Evolutionary conservation across 2,888 invertebrate species (phyloP), one percentile per base, ranked within the genome.

Genomic region (Steinernema carpocapsae): DNA sequence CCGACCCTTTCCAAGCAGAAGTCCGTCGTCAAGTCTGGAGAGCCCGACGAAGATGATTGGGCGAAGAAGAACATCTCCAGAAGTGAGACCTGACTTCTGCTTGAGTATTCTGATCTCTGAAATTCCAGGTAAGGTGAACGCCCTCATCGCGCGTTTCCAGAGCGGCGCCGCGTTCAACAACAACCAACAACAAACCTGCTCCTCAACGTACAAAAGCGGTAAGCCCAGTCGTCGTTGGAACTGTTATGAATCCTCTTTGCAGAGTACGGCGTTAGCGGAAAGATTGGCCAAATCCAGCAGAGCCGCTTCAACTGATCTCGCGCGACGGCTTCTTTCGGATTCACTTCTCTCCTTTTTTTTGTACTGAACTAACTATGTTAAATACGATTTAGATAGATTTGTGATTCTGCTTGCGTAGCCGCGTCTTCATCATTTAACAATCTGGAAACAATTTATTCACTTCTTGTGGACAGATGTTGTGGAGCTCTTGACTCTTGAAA

Each of bases 31-130:
- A 64, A 64, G 64, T 26, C 26, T n/a, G 64, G 64, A 10, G 64
- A 64, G 37, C 64, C 64, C 64, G 64, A 64, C 64, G 64, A 64
- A 1, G 64, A 64, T 12, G 64, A 64, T 32, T 64, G 64, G 64
- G 64, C 64, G 17, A 64, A 64, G 64, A 64, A 32, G 32, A 64
- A 64, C 64, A 32, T 64, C 14, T 64, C 64, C 7, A 29, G n/a
- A 14, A 17, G 64, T 64, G n/a, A 17, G 29, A 29, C 4, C 12
- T n/a, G n/a, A n/a, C n/a, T n/a, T n/a, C n/a, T n/a, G n/a, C n/a
- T n/a, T n/a, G n/a, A n/a, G n/a, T n/a, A n/a, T n/a, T n/a, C n/a
- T n/a, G n/a, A n/a, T n/a, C n/a, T 37, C 10, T 37, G 37, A 37
- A 6, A 10, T 37, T 37, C 10, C 37, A 64, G 64, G 32, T n/a